Conservation (phyloP, 2,797 vertebrate species). For the Echeneis naucrates region DNA sequence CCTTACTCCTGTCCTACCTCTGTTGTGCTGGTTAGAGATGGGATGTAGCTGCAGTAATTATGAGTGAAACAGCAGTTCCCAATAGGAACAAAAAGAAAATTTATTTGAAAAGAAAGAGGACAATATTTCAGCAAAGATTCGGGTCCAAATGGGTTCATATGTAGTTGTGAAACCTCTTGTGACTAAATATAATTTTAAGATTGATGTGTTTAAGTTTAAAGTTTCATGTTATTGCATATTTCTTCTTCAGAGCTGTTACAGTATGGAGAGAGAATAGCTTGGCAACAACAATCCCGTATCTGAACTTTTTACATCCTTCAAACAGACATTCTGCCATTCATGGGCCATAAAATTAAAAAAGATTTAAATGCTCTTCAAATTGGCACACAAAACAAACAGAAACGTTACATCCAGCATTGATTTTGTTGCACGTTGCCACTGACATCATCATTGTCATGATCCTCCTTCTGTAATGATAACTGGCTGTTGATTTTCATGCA, state of each 20-base stretch:
- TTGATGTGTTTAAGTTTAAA: background rate
- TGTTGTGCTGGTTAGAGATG: slow-evolving; percentile 14
- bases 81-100: background rate
- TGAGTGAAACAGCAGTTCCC: background rate
- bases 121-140: too few relatives aligned
- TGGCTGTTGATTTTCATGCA: background rate
- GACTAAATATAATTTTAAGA: background rate
- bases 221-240: background rate
- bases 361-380: background rate
- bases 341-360: background rate
- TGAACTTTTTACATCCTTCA: too few relatives aligned
- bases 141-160: background rate
- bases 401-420: background rate
- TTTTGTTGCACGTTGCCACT: background rate
- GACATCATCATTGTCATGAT: background rate
- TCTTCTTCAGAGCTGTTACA: background rate
- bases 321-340: too few relatives aligned
- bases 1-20: slow-evolving; percentile 13
- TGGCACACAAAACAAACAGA: background rate
- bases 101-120: background rate
- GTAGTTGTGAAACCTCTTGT: background rate
- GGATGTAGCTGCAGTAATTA: background rate
- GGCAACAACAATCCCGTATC: too few relatives aligned
- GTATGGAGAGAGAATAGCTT: too few relatives aligned
- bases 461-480: background rate